These are phyloP conservation scores for Polyploca ridens DNA, from an alignment of 2,888 invertebrate species.

Conservation along the genomic window DNA sequence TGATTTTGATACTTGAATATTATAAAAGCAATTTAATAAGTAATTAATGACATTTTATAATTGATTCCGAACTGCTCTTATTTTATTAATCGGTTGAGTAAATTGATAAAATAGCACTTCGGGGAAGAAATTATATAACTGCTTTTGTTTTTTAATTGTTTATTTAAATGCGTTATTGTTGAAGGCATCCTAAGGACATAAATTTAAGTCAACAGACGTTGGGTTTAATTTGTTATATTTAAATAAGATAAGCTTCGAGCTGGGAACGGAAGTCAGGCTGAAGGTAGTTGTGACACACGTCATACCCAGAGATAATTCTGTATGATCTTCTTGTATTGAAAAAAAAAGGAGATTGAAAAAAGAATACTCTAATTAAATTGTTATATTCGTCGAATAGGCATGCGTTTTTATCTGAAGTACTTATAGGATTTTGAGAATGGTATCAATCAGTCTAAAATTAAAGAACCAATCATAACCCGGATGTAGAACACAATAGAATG, in stretches of 20 bases:
- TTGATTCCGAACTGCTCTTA: too few species aligned
- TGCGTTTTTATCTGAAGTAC: not conserved
- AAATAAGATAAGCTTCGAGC: slow-evolving; percentile 66
- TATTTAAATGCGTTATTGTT: slow-evolving; percentile 37
- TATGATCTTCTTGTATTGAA: slow-evolving; percentile 10
- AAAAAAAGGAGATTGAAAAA: not conserved
- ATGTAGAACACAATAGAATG: slow-evolving; percentile 81
- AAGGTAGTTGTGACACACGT: slow-evolving; percentile 59
- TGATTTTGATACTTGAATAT: too few species aligned
- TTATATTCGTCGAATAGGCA: not conserved
- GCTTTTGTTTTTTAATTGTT: slow-evolving; percentile 3
- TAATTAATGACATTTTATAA: too few species aligned
- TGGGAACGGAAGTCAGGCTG: slow-evolving; percentile 74
- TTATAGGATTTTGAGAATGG: not conserved
- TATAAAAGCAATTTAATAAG: too few species aligned
- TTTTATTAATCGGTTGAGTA: too few species aligned
- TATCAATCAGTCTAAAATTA: slow-evolving; percentile 58
- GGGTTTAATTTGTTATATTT: slow-evolving; percentile 77
- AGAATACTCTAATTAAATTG: not conserved
- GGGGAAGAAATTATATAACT: not conserved
- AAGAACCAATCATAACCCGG: slow-evolving; percentile 76
- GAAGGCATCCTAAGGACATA: slow-evolving; percentile 40
- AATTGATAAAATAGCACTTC: not conserved
- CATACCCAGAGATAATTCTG: slow-evolving; percentile 31
- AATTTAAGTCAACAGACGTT: slow-evolving; percentile 49